These are phyloP conservation scores for Girardinus metallicus DNA, from an alignment of 2,797 vertebrate genomes.

Conservation along the genomic window DNA sequence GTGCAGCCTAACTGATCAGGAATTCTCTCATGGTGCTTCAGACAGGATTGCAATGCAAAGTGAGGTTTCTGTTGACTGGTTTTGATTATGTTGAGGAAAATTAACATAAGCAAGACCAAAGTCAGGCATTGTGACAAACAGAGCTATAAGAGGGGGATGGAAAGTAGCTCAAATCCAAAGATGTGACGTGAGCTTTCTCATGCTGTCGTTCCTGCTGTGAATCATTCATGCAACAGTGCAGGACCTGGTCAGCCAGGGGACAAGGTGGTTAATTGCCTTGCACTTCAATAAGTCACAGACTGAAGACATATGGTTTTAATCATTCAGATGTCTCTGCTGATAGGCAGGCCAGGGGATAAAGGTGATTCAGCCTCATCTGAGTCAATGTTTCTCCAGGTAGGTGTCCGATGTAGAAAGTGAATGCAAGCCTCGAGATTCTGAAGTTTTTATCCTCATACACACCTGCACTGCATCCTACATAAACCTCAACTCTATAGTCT, in stretches of 20 bases:
- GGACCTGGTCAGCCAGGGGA: slow-evolving; percentile 71
- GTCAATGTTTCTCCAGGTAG: slow-evolving; percentile 43
- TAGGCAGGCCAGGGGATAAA: slow-evolving; percentile 49
- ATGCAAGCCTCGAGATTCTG: slow-evolving; percentile 29
- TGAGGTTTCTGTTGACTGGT: slow-evolving; percentile 62
- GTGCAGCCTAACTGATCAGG: slow-evolving; percentile 49
- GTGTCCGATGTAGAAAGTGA: slow-evolving; percentile 34
- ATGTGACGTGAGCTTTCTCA: slow-evolving; percentile 45
- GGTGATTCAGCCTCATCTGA: slow-evolving; percentile 48
- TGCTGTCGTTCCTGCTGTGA: slow-evolving; percentile 53
- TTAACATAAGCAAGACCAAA: slow-evolving; percentile 58
- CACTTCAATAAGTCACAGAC: slow-evolving; percentile 78
- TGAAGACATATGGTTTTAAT: slow-evolving; percentile 69
- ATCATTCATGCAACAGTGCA: slow-evolving; percentile 64
- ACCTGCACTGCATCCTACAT: not conserved
- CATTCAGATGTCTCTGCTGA: slow-evolving; percentile 64
- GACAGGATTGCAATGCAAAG: slow-evolving; percentile 60
- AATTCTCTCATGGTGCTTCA: slow-evolving; percentile 57
- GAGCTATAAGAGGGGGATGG: slow-evolving; percentile 40
- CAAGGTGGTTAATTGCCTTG: slow-evolving; percentile 73
- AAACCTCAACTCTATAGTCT: slow-evolving; percentile 21
- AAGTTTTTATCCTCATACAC: slow-evolving; percentile 19
- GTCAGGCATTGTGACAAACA: slow-evolving; percentile 58
- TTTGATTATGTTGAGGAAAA: slow-evolving; percentile 68
- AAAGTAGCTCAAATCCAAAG: slow-evolving; percentile 51